Evolutionary conservation across 2,888 invertebrate genomes (phyloP), one percentile per base, ranked within the genome.

Genomic region (Apamea anceps): DNA sequence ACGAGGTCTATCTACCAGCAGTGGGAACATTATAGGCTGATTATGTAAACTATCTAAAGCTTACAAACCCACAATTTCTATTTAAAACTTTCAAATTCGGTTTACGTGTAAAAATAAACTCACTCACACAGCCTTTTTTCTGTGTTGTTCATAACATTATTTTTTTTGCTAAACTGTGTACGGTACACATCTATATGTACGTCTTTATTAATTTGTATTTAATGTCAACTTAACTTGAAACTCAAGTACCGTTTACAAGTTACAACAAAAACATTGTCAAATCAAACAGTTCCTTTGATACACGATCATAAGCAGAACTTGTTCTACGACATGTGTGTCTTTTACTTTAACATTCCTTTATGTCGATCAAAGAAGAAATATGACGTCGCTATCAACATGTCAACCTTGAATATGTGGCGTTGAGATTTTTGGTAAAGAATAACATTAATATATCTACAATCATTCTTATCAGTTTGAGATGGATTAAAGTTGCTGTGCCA

Each of bases 401-500:
- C 73, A 73, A 42, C 65, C 51, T 48, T 73, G 37, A n/a, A 51
- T 37, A 70, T 18, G 37, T 18, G 42, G 6, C 21, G 12, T 37
- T 1, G 18, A 28, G 13, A 25, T 28, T 42, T 63, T 62, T 62
- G 4, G 4, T 21, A 25, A 42, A 72, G 25, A 71, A 32, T 74
- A 45, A 75, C 12, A 12, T 32, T 48, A 7, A 42, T 42, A 42
- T 42, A 42, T 42, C 85, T 42, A 68, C 75, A 79, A 77, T 89
- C 89, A 92, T 93, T 94, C 91, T 90, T 93, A 91, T 93, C 91
- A 91, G 88, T 93, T 92, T 88, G 72, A 81, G 45, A 83, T 72
- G 84, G 85, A 88, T 91, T 91, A 88, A 71, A 74, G 51, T 67
- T 76, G 72, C 45, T 54, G 65, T 57, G 77, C 28, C n/a, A 62